These are phyloP conservation scores for Hyalella azteca DNA, from an alignment of 2,888 invertebrate genomes.

Conservation along the genomic window DNA sequence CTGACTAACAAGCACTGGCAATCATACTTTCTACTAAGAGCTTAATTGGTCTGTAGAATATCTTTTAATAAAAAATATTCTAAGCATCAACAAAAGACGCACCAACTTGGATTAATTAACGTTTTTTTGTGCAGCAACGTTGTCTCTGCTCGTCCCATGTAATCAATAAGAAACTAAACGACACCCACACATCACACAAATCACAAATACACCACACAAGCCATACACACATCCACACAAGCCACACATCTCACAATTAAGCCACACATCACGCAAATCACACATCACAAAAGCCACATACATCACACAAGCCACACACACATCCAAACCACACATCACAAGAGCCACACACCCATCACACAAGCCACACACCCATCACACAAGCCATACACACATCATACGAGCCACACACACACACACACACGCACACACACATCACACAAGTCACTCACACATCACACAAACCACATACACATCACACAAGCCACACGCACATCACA, in stretches of 20 bases:
- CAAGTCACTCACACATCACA: too few species aligned
- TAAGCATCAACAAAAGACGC: too few species aligned
- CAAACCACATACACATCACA: background rate
- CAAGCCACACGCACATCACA: background rate
- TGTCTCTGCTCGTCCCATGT: too few species aligned
- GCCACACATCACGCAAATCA: background rate
- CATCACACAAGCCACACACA: background rate
- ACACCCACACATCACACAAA: background rate
- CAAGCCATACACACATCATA: background rate
- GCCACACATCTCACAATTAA: background rate
- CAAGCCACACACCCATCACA: background rate
- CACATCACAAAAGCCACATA: background rate
- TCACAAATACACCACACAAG: background rate
- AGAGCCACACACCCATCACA: background rate
- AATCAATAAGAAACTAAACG: too few species aligned
- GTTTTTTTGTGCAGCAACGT: too few species aligned
- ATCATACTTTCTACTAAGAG: too few species aligned
- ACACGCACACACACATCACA: background rate
- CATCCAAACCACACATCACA: background rate
- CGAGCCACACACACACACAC: too few species aligned
- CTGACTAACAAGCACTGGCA: too few species aligned
- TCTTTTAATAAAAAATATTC: too few species aligned
- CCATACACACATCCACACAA: background rate
- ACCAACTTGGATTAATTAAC: too few species aligned
- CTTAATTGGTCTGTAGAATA: too few species aligned